A percentile compares a stretch with the other conserved stretches of the same genome.
Conservation (phyloP, 2,888 invertebrate species). For the Scaeva pyrastri region DNA sequence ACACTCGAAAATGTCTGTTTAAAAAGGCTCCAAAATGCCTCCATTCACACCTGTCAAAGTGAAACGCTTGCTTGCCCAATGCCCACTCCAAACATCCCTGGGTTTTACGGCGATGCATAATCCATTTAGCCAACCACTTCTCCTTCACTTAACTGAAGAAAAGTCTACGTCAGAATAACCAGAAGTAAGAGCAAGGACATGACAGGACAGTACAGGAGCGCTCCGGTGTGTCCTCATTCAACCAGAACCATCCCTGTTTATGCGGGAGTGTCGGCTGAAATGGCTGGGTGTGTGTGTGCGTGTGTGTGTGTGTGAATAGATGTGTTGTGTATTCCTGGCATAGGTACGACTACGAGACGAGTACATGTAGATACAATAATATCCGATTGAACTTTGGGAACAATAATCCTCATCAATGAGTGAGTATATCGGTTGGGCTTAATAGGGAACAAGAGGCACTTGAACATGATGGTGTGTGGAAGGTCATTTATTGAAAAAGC, state of each 20-base stretch:
- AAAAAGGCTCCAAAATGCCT: too few species aligned
- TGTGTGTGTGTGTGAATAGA: background rate
- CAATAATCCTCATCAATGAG: conserved; percentile 66
- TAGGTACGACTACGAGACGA: background rate
- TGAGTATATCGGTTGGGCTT: conserved; percentile 55
- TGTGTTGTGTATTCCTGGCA: background rate
- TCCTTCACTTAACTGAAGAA: conserved; percentile 59
- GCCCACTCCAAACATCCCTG: background rate
- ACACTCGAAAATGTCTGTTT: background rate
- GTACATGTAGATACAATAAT: conserved; percentile 52
- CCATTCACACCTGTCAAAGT: background rate
- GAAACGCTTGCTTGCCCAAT: conserved; percentile 9
- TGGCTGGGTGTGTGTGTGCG: background rate
- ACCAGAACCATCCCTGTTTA: conserved; percentile 25
- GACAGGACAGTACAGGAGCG: too few species aligned
- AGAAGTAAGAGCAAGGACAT: conserved; percentile 6
- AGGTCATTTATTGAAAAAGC: conserved; percentile 34
- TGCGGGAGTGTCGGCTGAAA: background rate
- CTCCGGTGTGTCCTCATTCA: conserved; percentile 34
- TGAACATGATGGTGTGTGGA: conserved; percentile 15
- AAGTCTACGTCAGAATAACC: conserved; percentile 1
- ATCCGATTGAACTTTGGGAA: conserved; percentile 71
- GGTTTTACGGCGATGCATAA: conserved; percentile 57
- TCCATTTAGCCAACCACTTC: conserved; percentile 62
- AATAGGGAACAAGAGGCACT: conserved; percentile 33